Conservation (phyloP, 2,113 vertebrate species). For the Spheniscus mendiculus region DNA sequence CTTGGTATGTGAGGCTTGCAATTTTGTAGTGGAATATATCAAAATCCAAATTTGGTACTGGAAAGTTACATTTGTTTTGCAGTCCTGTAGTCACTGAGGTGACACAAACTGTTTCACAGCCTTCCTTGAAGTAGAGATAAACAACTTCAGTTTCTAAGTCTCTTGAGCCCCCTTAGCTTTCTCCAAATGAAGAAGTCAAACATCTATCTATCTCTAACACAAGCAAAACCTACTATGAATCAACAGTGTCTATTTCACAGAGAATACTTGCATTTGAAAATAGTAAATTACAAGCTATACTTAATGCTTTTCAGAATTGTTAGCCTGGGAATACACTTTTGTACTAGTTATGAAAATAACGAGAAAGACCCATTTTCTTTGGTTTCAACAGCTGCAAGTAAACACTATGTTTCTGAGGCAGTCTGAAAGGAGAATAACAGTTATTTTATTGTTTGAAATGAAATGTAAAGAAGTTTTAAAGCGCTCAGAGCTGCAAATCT, state of each 20-base stretch:
- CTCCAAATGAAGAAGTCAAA: conserved; percentile 4
- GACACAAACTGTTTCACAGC: neutral
- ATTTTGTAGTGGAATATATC: neutral
- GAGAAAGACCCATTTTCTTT: neutral
- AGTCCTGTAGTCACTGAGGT: neutral
- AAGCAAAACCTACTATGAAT: neutral
- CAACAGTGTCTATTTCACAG: neutral
- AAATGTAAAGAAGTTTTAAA: neutral
- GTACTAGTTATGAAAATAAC: neutral
- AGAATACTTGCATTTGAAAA: neutral
- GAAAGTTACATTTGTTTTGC: neutral
- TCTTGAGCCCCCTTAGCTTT: neutral
- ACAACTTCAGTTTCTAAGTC: neutral
- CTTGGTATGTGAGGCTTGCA: neutral
- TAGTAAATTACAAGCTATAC: neutral
- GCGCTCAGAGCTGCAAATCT: neutral
- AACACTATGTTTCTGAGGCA: neutral
- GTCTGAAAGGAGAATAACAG: neutral
- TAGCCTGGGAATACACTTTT: neutral
- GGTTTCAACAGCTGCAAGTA: neutral
- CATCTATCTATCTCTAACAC: neutral
- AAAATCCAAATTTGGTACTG: neutral
- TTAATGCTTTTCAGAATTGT: neutral
- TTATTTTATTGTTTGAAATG: neutral
- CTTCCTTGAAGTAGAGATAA: neutral